Base-by-base conservation (phyloP, 1,140 invertebrate genomes). In the Anastrepha ludens region DNA sequence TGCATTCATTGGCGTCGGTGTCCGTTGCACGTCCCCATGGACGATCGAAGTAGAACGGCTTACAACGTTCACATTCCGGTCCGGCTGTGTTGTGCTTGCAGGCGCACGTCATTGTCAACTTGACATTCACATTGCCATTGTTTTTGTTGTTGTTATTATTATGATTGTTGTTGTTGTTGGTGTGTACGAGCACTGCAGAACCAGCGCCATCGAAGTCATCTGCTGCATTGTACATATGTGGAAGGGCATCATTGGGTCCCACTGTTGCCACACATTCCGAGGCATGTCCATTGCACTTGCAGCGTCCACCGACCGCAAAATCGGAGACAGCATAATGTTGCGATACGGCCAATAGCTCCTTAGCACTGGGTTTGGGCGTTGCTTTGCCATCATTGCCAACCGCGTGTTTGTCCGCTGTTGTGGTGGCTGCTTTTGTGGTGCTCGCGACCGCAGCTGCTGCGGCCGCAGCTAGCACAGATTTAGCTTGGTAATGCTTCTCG, bases 211-310 rank as follows among this genome's bases (percentile, higher is more conserved):
- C 96, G 47, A 91, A 91, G 86, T 90, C 90, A 2, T 89, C 91
- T 64, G 89, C 91, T 44, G 90, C 91, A 13, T 70, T 62, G 62
- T 86, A 65, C 13, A 91, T 90, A 20, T 58, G 81, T 17, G 87
- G 81, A n/a, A 88, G 86, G 20, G 78, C 88, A 96, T 95, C 87
- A 95, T 94, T 88, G 8, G 86, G 85, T 15, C 87, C 62, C 15
- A 86, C 87, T 94, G 95, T 64, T 93, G 95, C 94, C 89, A 96
- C 94, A 93, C 99, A 99, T 87, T 96, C 95, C 55, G 97, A 98
- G 62, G 98, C 98, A 94, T 99, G 99, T 47, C 99, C 99, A 94
- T 99, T 99, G 94, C 99, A 99, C 95, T 99, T 99, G 94, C 99
- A 99, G 50, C 99, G 95, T 20, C 99, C 99, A 78, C 99, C 99